Evolutionary conservation across 2,888 invertebrate species (phyloP), one percentile per base, ranked within the genome.

Genomic region (Koerneria pararmatus): DNA sequence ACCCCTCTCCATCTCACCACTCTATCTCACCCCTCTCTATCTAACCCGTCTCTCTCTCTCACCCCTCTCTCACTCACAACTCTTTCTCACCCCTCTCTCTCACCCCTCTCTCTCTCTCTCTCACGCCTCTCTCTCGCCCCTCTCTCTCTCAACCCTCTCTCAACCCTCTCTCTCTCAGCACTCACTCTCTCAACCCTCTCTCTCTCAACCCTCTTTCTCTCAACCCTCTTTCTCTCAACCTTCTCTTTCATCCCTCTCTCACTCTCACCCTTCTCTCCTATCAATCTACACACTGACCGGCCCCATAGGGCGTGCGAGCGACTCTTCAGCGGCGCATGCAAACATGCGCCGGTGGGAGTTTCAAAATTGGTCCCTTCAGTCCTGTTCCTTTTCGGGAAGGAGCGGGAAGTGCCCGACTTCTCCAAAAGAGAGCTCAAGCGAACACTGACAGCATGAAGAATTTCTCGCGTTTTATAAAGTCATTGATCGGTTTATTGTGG

Each of bases 181-280:
- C 41, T 41, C 41, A 8, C 11, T 41, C 41, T 54, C 32, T 31
- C 54, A 54, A 54, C 54, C 29, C 15, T 54, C 54, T 54, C 27
- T 31, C 29, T 41, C 41, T 15, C 41, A 11, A 11, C 41, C 41
- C 41, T 41, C 41, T 41, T 8, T n/a, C 54, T 54, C 54, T 22
- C 54, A 54, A 31, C 24, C 19, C 54, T 31, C 19, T 27, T 8
- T 29, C 29, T 24, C 54, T 29, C 54, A 54, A 31, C 24, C 19
- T 34, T 31, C 19, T 27, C 8, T 29, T n/a, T 24, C 54, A n/a
- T 29, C 8, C 15, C 1, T 54, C 31, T 54, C 54, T 54, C 27
- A 24, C 31, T 54, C n/a, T n/a, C n/a, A n/a, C n/a, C n/a, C n/a
- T n/a, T n/a, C n/a, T n/a, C n/a, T n/a, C n/a, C n/a, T n/a, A n/a